Evolutionary conservation across 1,140 invertebrate genomes (phyloP), one percentile per base, ranked within the genome.

Genomic region (Tribolium madens): DNA sequence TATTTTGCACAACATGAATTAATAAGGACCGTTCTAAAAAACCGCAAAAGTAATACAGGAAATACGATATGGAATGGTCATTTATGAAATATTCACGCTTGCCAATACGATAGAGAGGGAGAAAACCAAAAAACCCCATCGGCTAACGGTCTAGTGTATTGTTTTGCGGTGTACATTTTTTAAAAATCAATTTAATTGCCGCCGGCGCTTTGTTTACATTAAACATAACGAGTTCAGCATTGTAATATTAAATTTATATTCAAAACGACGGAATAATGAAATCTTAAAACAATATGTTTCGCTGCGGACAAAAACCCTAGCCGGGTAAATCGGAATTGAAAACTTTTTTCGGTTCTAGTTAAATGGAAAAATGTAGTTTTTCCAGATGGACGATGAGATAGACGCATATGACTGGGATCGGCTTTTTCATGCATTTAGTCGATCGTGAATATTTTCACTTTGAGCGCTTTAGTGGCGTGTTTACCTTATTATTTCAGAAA

Each of bases 221-320:
- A 64, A 64, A 64, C 57, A 64, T 64, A 64, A 64, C 57, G 57
- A 64, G 57, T 64, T 64, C 57, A 64, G 57, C 57, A 64, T 64
- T 64, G 57, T 64, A 64, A 64, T 64, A 64, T 64, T 64, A 64
- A 64, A 64, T 64, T 64, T 64, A 64, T 64, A 64, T 64, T 64
- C 57, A 64, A 64, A 64, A 64, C 57, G 57, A 14, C 14, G 57
- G 57, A 64, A 64, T 64, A 64, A 64, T 64, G 57, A 64, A 64
- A 64, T 64, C 57, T 64, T 64, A 64, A 64, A 64, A 64, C 57
- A 64, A 64, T 64, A 64, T 64, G 57, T 64, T 64, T 12, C 26
- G 57, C 33, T 64, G 21, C 21, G 26, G 9, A 33, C 57, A 64
- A 64, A 64, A 64, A 31, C 57, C 26, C 1, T 2, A 21, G 21